Conservation (phyloP, 2,113 vertebrate genomes). For the Clupea harengus region DNA sequence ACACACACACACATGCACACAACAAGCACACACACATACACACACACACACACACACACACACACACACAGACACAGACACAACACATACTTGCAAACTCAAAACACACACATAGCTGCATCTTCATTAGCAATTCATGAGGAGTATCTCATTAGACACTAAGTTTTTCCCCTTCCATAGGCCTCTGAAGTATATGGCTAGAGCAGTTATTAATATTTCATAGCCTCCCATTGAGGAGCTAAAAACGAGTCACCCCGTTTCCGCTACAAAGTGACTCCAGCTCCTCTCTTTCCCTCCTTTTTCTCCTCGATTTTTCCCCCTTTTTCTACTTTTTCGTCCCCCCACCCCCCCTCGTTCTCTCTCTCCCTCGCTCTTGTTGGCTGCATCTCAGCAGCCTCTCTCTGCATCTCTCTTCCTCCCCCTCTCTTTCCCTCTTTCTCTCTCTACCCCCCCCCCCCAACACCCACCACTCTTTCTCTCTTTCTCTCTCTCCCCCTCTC, state of each 20-base stretch:
- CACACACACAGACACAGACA: conserved; percentile 19
- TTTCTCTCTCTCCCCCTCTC: conserved; percentile 37
- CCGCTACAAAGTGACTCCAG: conserved; percentile 69
- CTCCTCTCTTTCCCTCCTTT: conserved; percentile 44
- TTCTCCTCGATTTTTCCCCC: conserved; percentile 41
- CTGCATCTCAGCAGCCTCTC: conserved; percentile 47
- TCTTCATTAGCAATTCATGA: conserved; percentile 77
- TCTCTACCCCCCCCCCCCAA: conserved; percentile 28
- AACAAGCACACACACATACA: conserved; percentile 23
- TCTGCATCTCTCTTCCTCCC: conserved; percentile 48
- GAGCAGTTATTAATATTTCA: conserved; percentile 79
- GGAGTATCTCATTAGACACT: conserved; percentile 75
- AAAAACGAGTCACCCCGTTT: conserved; percentile 70
- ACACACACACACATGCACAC: conserved; percentile 18
- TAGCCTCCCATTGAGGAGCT: conserved; percentile 73
- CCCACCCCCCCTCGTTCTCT: conserved; percentile 30
- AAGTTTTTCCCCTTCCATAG: conserved; percentile 65
- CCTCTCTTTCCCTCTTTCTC: conserved; percentile 30
- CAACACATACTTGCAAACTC: conserved; percentile 44
- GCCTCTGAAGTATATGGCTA: conserved; percentile 76
- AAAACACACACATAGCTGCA: conserved; percentile 70
- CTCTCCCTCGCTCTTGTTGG: conserved; percentile 38
- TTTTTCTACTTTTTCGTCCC: conserved; percentile 43
- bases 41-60: conserved; percentile 40
- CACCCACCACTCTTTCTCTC: conserved; percentile 41